Percentiles rank a stretch among this genome's conserved stretches.
Evolutionary conservation across 1,140 invertebrate species (phyloP).

Genomic region (Sogatella furcifera): DNA sequence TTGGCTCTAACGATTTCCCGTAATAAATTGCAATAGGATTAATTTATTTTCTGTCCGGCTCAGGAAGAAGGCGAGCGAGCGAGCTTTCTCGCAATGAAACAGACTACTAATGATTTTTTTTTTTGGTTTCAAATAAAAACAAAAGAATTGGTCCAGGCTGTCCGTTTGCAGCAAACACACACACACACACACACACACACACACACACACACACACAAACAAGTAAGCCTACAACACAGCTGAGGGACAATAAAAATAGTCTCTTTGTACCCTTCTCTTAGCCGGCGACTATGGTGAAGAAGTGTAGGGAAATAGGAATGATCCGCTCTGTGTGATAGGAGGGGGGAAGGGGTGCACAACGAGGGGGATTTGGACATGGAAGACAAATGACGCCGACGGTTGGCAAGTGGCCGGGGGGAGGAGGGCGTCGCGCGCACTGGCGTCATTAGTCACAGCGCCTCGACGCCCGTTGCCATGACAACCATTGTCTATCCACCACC

Average conservation of each 20-base stretch:
- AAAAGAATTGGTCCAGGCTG: background rate
- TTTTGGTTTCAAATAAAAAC: background rate
- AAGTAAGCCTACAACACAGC: background rate
- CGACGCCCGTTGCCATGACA: background rate
- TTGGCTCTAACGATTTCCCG: background rate
- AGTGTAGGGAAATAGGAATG: conserved; percentile 4
- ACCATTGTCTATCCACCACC: background rate
- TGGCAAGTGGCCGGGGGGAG: background rate
- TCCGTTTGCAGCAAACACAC: too few species aligned
- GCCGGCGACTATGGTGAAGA: background rate
- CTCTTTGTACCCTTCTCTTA: background rate
- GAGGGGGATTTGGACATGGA: background rate
- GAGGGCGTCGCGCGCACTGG: conserved; percentile 1
- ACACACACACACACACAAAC: too few species aligned
- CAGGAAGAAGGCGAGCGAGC: background rate
- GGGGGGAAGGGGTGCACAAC: too few species aligned
- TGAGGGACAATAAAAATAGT: conserved; percentile 1
- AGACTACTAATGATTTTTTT: conserved; percentile 3
- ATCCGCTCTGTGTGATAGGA: background rate
- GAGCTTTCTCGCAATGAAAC: background rate
- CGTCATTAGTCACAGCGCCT: conserved; percentile 2
- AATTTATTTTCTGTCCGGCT: conserved; percentile 2
- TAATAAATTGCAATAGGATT: conserved; percentile 2
- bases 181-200: too few species aligned
- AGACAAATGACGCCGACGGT: background rate